A percentile compares a stretch with the other conserved stretches of the same genome.
phyloP scores from a whole-genome alignment of 2,797 vertebrate species.

The Heliangelus exortis region DNA sequence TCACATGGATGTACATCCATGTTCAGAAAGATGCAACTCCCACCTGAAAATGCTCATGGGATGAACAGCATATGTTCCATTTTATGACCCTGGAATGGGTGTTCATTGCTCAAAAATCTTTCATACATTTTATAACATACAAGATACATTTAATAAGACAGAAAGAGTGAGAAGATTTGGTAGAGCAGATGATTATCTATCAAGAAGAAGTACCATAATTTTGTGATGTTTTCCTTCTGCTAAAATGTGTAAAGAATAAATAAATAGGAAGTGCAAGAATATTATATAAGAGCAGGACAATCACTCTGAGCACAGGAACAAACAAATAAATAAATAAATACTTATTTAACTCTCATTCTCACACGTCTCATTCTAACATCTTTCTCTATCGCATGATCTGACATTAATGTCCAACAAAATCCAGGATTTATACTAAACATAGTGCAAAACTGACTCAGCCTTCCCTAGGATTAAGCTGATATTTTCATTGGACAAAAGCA shows the following conservation, averaged over 20 bases:
- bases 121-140: not conserved
- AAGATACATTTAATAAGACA: not conserved
- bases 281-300: constrained; percentile 46
- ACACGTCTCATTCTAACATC: not conserved
- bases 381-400: constrained; percentile 50
- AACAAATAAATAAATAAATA: constrained; percentile 50
- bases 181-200: not conserved
- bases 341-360: constrained; percentile 54
- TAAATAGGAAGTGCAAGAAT: constrained; percentile 39
- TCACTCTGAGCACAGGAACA: constrained; percentile 9
- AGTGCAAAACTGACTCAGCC: not conserved
- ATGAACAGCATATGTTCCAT: not conserved
- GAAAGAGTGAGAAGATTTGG: not conserved
- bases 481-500: not conserved
- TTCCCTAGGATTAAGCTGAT: not conserved
- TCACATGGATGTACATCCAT: not conserved
- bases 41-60: not conserved
- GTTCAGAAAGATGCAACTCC: not conserved
- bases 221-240: constrained; percentile 9
- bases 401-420: not conserved
- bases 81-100: not conserved
- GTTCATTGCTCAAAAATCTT: not conserved
- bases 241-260: constrained; percentile 46
- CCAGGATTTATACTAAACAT: not conserved
- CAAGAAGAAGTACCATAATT: constrained; percentile 13